Evolutionary conservation across 2,797 vertebrate genomes (phyloP), one percentile per base, ranked within the genome.

Genomic region (Danio kyathit): DNA sequence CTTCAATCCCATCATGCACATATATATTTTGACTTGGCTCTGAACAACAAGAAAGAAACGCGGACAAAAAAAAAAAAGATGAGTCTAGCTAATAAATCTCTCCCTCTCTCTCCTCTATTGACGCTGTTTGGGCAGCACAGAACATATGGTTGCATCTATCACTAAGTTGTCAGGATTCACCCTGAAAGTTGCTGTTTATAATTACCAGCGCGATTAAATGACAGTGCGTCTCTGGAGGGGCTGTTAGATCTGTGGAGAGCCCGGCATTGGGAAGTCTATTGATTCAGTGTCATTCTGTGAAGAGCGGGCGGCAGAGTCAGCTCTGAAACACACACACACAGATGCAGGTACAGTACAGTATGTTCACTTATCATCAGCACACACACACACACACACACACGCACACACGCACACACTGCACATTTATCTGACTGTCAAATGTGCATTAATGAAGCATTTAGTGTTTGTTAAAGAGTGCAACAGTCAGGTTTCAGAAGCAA

Each of bases 121-220:
- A 63, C 38, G 17, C 14, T 51, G 66, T 59, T 75, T 61, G 70
- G 40, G 46, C 48, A 17, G 46, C 13, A 49, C 29, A 38, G 46
- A 75, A 49, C 72, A 75, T 52, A 44, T 71, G 66, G 65, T 46
- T 71, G 19, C 41, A 76, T 61, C 52, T 46, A 77, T 67, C 57
- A 67, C 63, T 19, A 54, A 70, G 38, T 29, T 73, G 74, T 77
- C 74, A 59, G 40, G 51, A 78, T 51, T 70, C 44, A 4, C 52
- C 16, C 65, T 40, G 44, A 69, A 70, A 48, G 51, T 77, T 77
- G 60, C 52, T 57, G 43, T 77, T 72, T 73, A 73, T 77, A 77
- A 77, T 72, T 77, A 77, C 49, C 21, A n/a, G 17, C 72, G 81
- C 54, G 74, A 72, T 60, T 69, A 78, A 78, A 69, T 19, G 16